A percentile compares a stretch with the other conserved stretches of the same genome.
Evolutionary conservation across 2,888 invertebrate species (phyloP).

Genomic region (Malthinus seriepunctatus): DNA sequence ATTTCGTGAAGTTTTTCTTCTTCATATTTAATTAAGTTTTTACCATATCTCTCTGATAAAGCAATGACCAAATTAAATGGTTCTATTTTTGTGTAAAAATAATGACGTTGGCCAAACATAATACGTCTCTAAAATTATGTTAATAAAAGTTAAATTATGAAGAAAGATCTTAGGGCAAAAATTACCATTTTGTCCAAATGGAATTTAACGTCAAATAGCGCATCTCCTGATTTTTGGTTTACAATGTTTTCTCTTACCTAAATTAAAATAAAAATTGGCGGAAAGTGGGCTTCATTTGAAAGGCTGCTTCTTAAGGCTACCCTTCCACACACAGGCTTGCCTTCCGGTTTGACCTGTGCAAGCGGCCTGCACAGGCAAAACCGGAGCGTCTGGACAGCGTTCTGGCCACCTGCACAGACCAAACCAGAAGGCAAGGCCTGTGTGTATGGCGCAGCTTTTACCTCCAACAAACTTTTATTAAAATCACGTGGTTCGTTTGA

Average conservation of each 20-base stretch:
- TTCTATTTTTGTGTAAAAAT: conserved; percentile 78
- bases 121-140: conserved; percentile 74
- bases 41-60: conserved; percentile 78
- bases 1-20: conserved; percentile 53
- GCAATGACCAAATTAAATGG: conserved; percentile 89
- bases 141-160: background rate
- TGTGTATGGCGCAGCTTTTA: conserved; percentile 37
- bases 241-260: conserved; percentile 55
- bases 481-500: conserved; percentile 75
- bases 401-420: no score
- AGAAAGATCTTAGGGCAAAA: background rate
- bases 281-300: no score
- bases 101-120: conserved; percentile 74
- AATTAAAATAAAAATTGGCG: conserved; percentile 40
- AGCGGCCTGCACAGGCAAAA: no score
- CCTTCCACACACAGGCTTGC: no score
- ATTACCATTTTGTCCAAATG: conserved; percentile 87
- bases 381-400: no score
- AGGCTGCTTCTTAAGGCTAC: no score
- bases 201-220: conserved; percentile 75
- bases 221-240: conserved; percentile 58
- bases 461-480: conserved; percentile 58
- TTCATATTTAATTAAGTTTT: conserved; percentile 70
- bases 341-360: no score
- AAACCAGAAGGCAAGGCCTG: no score